Conservation (phyloP, 30 jellyfish, hydroid and myxozoan genomes). For the Sanderia malayensis region DNA sequence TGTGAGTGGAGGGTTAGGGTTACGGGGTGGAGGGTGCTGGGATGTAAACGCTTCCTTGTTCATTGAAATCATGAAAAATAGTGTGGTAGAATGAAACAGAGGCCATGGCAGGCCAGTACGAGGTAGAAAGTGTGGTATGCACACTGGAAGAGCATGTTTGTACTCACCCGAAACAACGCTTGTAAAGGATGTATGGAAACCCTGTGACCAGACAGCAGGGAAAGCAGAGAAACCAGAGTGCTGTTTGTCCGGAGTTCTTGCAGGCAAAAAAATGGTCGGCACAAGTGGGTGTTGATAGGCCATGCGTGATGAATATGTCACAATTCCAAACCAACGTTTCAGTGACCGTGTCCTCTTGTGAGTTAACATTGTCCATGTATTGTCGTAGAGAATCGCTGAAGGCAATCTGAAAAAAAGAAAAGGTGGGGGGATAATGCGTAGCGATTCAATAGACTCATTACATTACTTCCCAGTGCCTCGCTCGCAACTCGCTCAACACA, state of each 20-base stretch:
- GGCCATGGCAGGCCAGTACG: too few relatives aligned
- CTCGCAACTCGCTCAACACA: too few relatives aligned
- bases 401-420: conserved; percentile 46
- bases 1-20: too few relatives aligned
- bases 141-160: too few relatives aligned
- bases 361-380: conserved; percentile 39
- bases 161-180: conserved; percentile 67
- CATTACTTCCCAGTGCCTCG: too few relatives aligned
- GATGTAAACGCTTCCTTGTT: too few relatives aligned
- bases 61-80: too few relatives aligned
- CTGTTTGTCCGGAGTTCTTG: conserved; percentile 57
- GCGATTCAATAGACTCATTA: too few relatives aligned
- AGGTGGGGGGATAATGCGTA: too few relatives aligned
- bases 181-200: conserved; percentile 72
- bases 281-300: conserved; percentile 64
- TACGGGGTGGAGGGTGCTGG: too few relatives aligned
- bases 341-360: conserved; percentile 11
- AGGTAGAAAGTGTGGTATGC: too few relatives aligned
- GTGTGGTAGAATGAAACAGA: too few relatives aligned
- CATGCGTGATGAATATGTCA: conserved; percentile 71
- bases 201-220: conserved; percentile 78
- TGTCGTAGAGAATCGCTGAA: conserved; percentile 69
- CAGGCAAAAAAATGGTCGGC: conserved; percentile 88
- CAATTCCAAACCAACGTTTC: conserved; percentile 71
- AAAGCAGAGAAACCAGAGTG: conserved; percentile 78